A percentile compares a stretch with the other conserved stretches of the same genome.
Conservation (phyloP, 2,888 invertebrate genomes). For the Drosophila colorata region DNA sequence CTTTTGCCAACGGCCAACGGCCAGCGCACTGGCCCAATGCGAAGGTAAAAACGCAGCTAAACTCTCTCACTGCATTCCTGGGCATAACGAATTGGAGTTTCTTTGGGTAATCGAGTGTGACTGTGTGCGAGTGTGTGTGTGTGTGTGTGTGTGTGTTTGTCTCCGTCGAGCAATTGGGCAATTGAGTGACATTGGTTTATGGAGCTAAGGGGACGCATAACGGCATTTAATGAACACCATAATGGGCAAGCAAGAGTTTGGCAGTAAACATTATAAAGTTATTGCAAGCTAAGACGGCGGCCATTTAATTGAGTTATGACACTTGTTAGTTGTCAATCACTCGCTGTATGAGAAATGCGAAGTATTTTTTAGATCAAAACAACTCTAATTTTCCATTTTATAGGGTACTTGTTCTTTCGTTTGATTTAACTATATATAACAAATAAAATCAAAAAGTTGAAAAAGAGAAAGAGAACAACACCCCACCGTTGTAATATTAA, state of each 20-base stretch:
- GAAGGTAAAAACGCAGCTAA: slow-evolving; percentile 11
- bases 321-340: slow-evolving; percentile 16
- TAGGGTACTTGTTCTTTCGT: no score
- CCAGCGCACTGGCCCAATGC: slow-evolving; percentile 17
- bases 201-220: slow-evolving; percentile 24
- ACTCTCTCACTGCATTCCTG: slow-evolving; percentile 54
- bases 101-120: slow-evolving; percentile 28
- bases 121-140: slow-evolving; percentile 4
- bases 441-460: background rate
- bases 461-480: no score
- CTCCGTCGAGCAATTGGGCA: slow-evolving; percentile 57
- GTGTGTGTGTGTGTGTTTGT: slow-evolving; percentile 1
- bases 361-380: background rate
- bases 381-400: background rate
- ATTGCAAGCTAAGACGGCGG: slow-evolving; percentile 8
- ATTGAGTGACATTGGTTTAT: slow-evolving; percentile 64
- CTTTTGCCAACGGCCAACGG: slow-evolving; percentile 8
- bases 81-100: slow-evolving; percentile 56
- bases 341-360: background rate
- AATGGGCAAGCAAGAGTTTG: slow-evolving; percentile 8
- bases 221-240: slow-evolving; percentile 27
- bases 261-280: slow-evolving; percentile 23
- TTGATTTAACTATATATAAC: no score
- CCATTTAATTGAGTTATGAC: slow-evolving; percentile 34
- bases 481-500: no score